Evolutionary conservation across 2,113 vertebrate species (phyloP).

Genomic region (Antennarius striatus): DNA sequence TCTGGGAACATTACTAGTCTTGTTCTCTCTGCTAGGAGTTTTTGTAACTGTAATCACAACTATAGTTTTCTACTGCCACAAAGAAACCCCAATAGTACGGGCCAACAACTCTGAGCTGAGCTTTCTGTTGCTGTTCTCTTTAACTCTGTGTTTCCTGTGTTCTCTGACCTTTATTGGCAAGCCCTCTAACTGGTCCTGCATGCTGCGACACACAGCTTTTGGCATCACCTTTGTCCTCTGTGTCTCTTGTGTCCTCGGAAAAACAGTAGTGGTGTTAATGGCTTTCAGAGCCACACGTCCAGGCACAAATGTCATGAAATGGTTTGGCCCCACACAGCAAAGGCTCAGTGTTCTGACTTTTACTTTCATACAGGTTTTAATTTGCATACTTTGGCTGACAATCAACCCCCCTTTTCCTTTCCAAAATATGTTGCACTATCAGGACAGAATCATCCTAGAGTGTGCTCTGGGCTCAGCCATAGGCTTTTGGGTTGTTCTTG

Average conservation of each 20-base stretch:
- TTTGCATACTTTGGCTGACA: conserved; percentile 75
- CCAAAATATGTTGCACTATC: conserved; percentile 56
- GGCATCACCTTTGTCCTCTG: conserved; percentile 79
- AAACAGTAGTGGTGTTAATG: conserved; percentile 80
- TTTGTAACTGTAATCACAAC: conserved; percentile 69
- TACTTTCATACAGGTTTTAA: conserved; percentile 72
- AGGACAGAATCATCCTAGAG: conserved; percentile 73
- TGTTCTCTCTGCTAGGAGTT: conserved; percentile 71
- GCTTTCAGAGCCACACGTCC: conserved; percentile 80
- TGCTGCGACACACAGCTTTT: conserved; percentile 78
- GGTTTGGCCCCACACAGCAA: conserved; percentile 77
- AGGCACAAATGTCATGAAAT: conserved; percentile 77
- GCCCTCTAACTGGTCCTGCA: conserved; percentile 77
- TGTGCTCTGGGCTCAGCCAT: conserved; percentile 69
- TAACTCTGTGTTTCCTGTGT: conserved; percentile 78
- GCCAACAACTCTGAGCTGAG: conserved; percentile 81
- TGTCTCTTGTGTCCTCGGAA: conserved; percentile 81
- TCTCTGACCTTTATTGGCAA: conserved; percentile 77
- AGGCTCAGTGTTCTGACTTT: conserved; percentile 68
- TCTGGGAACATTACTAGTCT: conserved; percentile 65
- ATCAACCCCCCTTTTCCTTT: conserved; percentile 72
- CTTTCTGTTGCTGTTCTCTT: conserved; percentile 79
- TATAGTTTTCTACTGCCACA: conserved; percentile 75
- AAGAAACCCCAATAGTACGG: conserved; percentile 76
- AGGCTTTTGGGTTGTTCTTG: conserved; percentile 75